Conservation (phyloP, 2,113 vertebrate genomes). For the Vulpes ferrilata region DNA sequence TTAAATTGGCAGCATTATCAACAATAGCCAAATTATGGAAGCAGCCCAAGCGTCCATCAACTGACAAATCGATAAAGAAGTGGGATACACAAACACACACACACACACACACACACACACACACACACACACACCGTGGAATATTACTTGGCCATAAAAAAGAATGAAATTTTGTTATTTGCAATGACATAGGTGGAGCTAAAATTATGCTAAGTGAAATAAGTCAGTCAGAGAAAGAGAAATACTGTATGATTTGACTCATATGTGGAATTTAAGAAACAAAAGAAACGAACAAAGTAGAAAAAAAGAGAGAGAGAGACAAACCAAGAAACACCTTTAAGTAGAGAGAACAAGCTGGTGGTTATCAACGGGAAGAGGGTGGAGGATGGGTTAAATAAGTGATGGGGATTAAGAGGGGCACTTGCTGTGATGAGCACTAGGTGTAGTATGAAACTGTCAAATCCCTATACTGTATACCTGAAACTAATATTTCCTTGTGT, state of each 20-base stretch:
- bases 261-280: background rate
- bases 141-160: background rate
- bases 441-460: background rate
- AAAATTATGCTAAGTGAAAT: background rate
- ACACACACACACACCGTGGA: background rate
- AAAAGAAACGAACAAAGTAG: background rate
- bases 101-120: too few relatives aligned
- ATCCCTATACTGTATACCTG: background rate
- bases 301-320: background rate
- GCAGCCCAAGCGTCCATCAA: background rate
- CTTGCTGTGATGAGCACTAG: background rate
- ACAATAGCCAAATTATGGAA: background rate
- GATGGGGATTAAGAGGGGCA: background rate
- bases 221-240: background rate
- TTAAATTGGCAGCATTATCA: slow-evolving; percentile 63
- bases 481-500: background rate
- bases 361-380: background rate
- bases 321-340: background rate
- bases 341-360: background rate
- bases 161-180: background rate
- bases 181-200: background rate
- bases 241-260: background rate
- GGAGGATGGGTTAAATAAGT: background rate
- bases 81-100: too few relatives aligned
- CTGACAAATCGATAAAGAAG: background rate